phyloP scores from a whole-genome alignment of 2,797 vertebrate species.

The Carcharodon carcharias region DNA sequence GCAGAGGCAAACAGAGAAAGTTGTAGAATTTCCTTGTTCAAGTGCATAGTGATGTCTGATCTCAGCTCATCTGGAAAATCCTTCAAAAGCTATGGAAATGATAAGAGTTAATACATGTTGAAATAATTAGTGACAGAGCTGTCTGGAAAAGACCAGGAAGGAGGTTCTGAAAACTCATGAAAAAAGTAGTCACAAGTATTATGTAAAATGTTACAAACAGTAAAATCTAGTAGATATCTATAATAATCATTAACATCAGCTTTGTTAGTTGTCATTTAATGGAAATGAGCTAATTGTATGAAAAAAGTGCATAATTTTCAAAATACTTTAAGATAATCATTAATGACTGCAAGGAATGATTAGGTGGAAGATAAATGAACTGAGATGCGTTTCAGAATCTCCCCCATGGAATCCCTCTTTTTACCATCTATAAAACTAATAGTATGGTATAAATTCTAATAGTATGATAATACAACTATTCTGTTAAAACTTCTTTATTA shows the following conservation, averaged over 20 bases:
- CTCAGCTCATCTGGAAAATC: slow-evolving; percentile 95
- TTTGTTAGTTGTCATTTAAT: not conserved
- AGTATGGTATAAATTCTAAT: not conserved
- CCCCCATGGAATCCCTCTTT: not conserved
- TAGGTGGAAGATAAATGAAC: not conserved
- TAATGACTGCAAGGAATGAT: not conserved
- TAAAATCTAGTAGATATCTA: not conserved
- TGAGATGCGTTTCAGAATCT: slow-evolving; percentile 27
- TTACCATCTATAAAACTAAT: not conserved
- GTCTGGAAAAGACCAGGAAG: not conserved
- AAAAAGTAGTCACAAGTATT: not conserved
- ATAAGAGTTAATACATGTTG: slow-evolving; percentile 20
- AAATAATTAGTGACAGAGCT: not conserved
- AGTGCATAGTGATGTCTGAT: slow-evolving; percentile 96
- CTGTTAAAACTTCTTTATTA: not conserved
- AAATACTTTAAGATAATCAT: not conserved
- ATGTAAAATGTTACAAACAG: not conserved
- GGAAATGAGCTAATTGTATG: not conserved
- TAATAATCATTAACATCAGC: not conserved
- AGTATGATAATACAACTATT: not conserved
- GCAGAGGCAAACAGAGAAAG: slow-evolving; percentile 86
- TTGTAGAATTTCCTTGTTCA: slow-evolving; percentile 97
- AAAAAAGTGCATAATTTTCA: not conserved
- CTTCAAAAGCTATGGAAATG: slow-evolving; percentile 75
- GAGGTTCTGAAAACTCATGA: slow-evolving; percentile 4